These are phyloP conservation scores for Drosophila nikananu DNA, from an alignment of 1,140 invertebrate genomes.

Conservation along the genomic window DNA sequence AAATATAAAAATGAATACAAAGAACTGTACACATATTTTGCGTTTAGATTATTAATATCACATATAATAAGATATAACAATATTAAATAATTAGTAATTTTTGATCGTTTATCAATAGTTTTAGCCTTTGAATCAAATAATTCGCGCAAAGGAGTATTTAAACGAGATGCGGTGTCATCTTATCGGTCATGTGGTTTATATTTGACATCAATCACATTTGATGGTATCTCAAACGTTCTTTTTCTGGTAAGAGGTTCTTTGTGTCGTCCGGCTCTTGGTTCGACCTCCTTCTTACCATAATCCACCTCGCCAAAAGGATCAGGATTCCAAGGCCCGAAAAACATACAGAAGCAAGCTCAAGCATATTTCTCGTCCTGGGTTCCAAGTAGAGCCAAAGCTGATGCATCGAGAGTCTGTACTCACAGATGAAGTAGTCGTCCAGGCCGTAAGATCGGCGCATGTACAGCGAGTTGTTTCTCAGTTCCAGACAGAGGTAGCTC, in stretches of 20 bases:
- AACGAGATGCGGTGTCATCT: too few species aligned
- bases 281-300: background rate
- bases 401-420: background rate
- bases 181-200: too few species aligned
- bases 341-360: background rate
- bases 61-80: too few species aligned
- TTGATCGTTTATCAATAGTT: too few species aligned
- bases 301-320: background rate
- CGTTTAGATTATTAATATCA: too few species aligned
- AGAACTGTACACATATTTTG: too few species aligned
- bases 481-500: conserved; percentile 31
- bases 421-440: conserved; percentile 56
- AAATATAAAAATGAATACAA: too few species aligned
- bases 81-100: too few species aligned
- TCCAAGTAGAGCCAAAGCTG: background rate
- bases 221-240: background rate
- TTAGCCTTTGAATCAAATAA: too few species aligned
- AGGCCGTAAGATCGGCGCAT: conserved; percentile 35
- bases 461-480: conserved; percentile 33
- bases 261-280: background rate
- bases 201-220: too few species aligned
- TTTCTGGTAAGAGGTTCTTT: background rate
- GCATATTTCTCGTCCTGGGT: background rate
- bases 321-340: background rate
- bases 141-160: too few species aligned